These are phyloP conservation scores for Drosophila rufa DNA, from an alignment of 1,140 invertebrate genomes.

Conservation along the genomic window DNA sequence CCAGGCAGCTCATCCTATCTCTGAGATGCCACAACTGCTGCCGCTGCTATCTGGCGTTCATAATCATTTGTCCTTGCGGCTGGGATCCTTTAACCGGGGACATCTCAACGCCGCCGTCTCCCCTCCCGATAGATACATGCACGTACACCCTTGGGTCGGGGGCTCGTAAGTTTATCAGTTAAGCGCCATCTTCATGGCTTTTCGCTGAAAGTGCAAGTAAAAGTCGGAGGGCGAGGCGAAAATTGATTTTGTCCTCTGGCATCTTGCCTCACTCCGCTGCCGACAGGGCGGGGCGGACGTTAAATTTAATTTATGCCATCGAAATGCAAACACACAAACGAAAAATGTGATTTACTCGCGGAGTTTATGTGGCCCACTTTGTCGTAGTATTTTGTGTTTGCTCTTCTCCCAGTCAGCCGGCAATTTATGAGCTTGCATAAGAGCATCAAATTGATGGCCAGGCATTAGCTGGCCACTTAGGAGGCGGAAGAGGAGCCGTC, in stretches of 20 bases:
- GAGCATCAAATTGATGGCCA: slow-evolving; percentile 63
- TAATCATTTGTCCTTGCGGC: slow-evolving; percentile 68
- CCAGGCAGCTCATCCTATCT: slow-evolving; percentile 17
- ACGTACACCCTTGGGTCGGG: slow-evolving; percentile 10
- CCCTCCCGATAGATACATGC: slow-evolving; percentile 2
- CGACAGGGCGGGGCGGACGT: slow-evolving; percentile 40
- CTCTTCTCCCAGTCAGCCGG: not conserved
- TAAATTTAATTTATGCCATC: slow-evolving; percentile 75
- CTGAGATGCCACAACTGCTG: not conserved
- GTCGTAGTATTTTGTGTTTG: slow-evolving; percentile 21
- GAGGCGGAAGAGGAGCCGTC: not conserved
- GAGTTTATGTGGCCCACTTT: slow-evolving; percentile 56
- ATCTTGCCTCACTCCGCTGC: not conserved
- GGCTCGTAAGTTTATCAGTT: slow-evolving; percentile 58
- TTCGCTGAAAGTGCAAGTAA: slow-evolving; percentile 52
- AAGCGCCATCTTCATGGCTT: slow-evolving; percentile 60
- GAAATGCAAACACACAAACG: slow-evolving; percentile 56
- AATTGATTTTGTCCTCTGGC: slow-evolving; percentile 65
- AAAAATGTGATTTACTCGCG: slow-evolving; percentile 69
- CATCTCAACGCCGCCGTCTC: slow-evolving; percentile 13
- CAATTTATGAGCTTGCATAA: slow-evolving; percentile 72
- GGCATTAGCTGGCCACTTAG: slow-evolving; percentile 47
- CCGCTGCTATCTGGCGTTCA: slow-evolving; percentile 44
- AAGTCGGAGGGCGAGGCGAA: slow-evolving; percentile 8
- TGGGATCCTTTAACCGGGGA: slow-evolving; percentile 41